These are phyloP conservation scores for Falco columbarius DNA, from an alignment of 2,797 vertebrate species.

Conservation along the genomic window DNA sequence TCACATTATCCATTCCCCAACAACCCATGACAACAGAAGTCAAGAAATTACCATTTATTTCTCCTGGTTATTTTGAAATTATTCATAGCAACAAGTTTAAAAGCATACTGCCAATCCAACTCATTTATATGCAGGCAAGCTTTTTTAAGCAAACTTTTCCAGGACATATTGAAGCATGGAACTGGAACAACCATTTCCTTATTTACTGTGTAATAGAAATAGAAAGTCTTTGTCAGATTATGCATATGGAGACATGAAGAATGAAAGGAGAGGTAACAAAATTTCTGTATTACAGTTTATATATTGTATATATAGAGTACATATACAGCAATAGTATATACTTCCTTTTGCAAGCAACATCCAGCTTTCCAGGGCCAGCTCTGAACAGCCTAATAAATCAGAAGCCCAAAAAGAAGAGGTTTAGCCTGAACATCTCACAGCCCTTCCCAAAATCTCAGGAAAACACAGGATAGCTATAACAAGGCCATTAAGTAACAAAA, in stretches of 20 bases:
- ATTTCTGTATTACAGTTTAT: not conserved
- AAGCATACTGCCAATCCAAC: not conserved
- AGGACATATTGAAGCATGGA: not conserved
- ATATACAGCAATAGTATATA: not conserved
- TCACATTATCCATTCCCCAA: not conserved
- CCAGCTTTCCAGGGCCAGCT: not conserved
- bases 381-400: not conserved
- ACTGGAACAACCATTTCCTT: conserved; percentile 1
- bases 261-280: not conserved
- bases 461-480: not conserved
- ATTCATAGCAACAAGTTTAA: not conserved
- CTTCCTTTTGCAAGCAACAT: not conserved
- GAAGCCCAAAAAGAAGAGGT: not conserved
- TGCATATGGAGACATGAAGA: not conserved
- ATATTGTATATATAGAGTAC: not conserved
- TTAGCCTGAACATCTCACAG: not conserved
- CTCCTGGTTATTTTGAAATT: not conserved
- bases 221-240: not conserved
- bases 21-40: not conserved
- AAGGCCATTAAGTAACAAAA: not conserved
- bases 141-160: conserved; percentile 22
- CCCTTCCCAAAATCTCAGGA: not conserved
- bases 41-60: not conserved
- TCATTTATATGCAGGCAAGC: not conserved
- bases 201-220: conserved; percentile 11